phyloP scores from a whole-genome alignment of 92 coral and sea anemone species.

The Porites cylindrica region DNA sequence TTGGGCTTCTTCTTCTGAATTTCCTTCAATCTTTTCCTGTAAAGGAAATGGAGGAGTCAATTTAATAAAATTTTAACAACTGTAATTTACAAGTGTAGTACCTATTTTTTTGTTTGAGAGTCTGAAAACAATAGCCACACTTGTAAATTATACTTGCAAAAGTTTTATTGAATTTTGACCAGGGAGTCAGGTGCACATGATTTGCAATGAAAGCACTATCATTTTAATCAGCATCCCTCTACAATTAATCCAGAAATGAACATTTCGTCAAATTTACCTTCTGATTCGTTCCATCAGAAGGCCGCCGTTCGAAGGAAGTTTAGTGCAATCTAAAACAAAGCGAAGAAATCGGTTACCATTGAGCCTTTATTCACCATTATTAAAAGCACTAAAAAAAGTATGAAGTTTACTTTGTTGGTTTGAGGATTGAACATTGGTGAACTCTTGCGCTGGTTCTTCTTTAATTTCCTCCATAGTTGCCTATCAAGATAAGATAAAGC shows the following conservation, averaged over 20 bases:
- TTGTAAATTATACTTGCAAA: too few species aligned
- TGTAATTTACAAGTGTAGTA: too few species aligned
- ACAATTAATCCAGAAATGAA: background rate
- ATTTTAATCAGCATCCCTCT: too few species aligned
- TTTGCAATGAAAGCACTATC: too few species aligned
- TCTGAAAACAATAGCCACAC: too few species aligned
- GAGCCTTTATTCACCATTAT: background rate
- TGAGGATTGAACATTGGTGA: background rate
- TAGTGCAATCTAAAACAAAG: conserved; percentile 1
- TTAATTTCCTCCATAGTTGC: background rate
- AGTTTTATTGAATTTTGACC: too few species aligned
- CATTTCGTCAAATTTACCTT: background rate
- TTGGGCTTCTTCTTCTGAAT: background rate
- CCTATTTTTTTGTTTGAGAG: too few species aligned
- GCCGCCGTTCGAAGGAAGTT: background rate
- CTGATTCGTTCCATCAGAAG: background rate
- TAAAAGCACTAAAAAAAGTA: background rate
- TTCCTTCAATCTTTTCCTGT: conserved; percentile 8
- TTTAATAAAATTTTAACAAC: too few species aligned
- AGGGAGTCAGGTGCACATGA: too few species aligned
- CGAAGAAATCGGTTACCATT: too few species aligned
- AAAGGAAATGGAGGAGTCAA: background rate
- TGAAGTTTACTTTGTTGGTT: background rate
- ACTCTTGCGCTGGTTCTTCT: conserved; percentile 15
- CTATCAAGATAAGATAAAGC: background rate